These are phyloP conservation scores for Nicator chloris DNA, from an alignment of 2,113 vertebrate species.

Conservation along the genomic window DNA sequence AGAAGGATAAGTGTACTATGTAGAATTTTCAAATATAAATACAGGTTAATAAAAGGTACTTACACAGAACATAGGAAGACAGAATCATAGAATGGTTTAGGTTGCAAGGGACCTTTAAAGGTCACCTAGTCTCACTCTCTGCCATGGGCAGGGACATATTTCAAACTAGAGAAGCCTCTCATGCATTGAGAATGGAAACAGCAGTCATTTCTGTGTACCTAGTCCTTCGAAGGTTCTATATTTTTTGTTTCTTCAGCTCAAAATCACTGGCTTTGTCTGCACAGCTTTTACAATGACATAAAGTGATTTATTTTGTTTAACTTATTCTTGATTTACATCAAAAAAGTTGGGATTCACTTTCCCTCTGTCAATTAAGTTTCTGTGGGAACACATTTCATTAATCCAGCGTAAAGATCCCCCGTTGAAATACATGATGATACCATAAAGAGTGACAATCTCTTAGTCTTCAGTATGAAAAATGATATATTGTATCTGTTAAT, in stretches of 20 bases:
- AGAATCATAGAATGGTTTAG: background rate
- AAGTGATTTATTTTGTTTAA: background rate
- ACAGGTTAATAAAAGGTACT: slow-evolving; percentile 4
- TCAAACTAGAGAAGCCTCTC: background rate
- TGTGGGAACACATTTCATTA: background rate
- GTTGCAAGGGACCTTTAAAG: background rate
- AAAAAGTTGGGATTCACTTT: background rate
- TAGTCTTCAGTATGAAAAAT: background rate
- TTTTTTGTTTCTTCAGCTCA: background rate
- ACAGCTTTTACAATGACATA: background rate
- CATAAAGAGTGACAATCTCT: background rate
- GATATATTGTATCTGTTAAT: background rate
- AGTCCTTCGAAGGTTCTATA: background rate
- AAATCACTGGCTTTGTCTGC: background rate
- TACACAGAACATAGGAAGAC: background rate
- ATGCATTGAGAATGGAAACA: background rate
- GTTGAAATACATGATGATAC: background rate
- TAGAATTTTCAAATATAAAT: background rate
- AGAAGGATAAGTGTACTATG: background rate
- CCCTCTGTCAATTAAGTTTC: background rate
- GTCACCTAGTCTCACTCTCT: background rate
- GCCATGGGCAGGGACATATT: background rate
- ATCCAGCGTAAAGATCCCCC: background rate
- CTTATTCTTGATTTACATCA: background rate
- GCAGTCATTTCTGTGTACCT: background rate